Base-by-base conservation (phyloP, 1,140 invertebrate genomes). In the Drosophila nasuta region DNA sequence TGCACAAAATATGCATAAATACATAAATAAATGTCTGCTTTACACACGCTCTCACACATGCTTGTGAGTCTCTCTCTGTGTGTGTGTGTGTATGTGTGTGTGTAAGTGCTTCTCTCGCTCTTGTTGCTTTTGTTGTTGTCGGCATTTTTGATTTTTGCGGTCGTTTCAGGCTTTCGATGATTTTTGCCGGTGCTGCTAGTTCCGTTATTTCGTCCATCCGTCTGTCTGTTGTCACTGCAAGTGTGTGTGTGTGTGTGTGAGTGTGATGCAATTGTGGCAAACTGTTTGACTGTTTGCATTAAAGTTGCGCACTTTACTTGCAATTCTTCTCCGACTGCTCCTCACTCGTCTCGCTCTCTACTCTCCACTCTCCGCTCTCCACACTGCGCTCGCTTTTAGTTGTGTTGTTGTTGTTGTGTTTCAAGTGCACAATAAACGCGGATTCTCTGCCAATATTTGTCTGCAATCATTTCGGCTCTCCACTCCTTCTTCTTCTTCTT, bases 381-480 rank as follows among this genome's bases (percentile, higher is more conserved):
- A 33, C 45, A n/a, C 33, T n/a, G 45, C 52, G 38, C 20, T 46
- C 20, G 28, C 2, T 59, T 68, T n/a, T 35, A 38, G 15, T 49
- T 49, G 5, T 15, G 10, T 7, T 49, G 25, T 51, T 49, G 25
- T 51, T 73, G 63, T 17, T 67, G 35, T 81, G 68, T 70, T 79
- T 85, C 74, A 86, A 86, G 82, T 87, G 82, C 65, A 86, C 82
- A 86, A 86, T 86, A 86, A 86, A 86, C 82, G 82, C 82, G 82
- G 79, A 86, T 86, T 86, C 79, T 73, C 82, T 70, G 82, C 79
- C 82, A 86, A 86, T 86, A 86, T 86, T 86, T 86, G 82, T 82
- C 82, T 79, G 82, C 82, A 86, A 86, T 86, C 82, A 86, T 86
- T 86, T 86, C 66, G 82, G 82, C 82, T 79, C 82, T 75, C 85